Evolutionary conservation across 1,140 invertebrate species (phyloP).

Genomic region (Apocrypta bakeri): DNA sequence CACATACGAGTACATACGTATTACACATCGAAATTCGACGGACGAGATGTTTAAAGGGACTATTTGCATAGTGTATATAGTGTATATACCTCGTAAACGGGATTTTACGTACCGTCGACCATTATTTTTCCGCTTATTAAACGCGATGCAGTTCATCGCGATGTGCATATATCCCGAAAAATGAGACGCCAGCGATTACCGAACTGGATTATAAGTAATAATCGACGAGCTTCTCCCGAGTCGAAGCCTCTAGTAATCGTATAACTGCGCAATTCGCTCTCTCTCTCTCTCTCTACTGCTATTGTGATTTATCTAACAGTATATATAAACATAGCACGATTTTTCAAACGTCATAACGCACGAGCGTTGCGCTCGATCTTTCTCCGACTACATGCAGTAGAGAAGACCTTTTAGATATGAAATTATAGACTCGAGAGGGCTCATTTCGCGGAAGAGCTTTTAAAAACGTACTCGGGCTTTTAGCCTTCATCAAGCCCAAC

Average conservation of each 20-base stretch:
- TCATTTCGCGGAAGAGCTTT: constrained; percentile 24
- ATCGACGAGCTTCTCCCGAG: background rate
- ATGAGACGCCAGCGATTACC: too few species aligned
- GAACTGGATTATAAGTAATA: background rate
- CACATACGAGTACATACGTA: background rate
- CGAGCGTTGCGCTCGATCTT: background rate
- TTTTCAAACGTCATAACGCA: constrained; percentile 17
- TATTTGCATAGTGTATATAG: background rate
- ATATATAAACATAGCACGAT: too few species aligned
- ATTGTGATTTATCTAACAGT: constrained; percentile 44
- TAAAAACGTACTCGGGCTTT: constrained; percentile 26
- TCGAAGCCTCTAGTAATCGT: background rate
- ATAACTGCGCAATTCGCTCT: too few species aligned
- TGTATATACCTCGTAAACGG: too few species aligned
- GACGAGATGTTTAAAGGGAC: background rate
- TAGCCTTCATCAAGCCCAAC: constrained; percentile 31
- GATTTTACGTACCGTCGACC: too few species aligned
- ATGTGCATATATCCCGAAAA: too few species aligned
- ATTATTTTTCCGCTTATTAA: too few species aligned
- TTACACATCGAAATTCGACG: background rate
- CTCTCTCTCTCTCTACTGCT: too few species aligned
- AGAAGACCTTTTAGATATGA: constrained; percentile 9
- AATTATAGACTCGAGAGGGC: constrained; percentile 33
- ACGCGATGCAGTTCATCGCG: too few species aligned
- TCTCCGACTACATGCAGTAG: background rate